Evolutionary conservation across 2,113 vertebrate genomes (phyloP).

Genomic region (Xenopus tropicalis): UCB_Xtro_10.0 CM004443.2:188132501-188133000

Average conservation of each 20-base stretch:
- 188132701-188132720: constrained; percentile 53
- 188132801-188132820: too few species aligned
- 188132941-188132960: too few species aligned
- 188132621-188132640: constrained; percentile 52
- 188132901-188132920: too few species aligned
- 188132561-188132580: constrained; percentile 64
- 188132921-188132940: too few species aligned
- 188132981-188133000: too few species aligned
- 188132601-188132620: constrained; percentile 60
- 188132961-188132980: too few species aligned
- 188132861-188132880: too few species aligned
- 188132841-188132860: too few species aligned
- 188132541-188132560: constrained; percentile 66
- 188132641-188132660: constrained; percentile 68
- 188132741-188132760: constrained; percentile 1
- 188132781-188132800: too few species aligned
- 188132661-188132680: constrained; percentile 66
- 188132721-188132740: constrained; percentile 63
- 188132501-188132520: constrained; percentile 54
- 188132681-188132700: constrained; percentile 62
- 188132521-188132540: constrained; percentile 59
- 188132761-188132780: neutral
- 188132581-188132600: constrained; percentile 58
- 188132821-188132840: too few species aligned
- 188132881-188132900: too few species aligned